Evolutionary conservation across 2,113 vertebrate genomes (phyloP), one percentile per base, ranked within the genome.

Genomic region (Mustela nigripes): DNA sequence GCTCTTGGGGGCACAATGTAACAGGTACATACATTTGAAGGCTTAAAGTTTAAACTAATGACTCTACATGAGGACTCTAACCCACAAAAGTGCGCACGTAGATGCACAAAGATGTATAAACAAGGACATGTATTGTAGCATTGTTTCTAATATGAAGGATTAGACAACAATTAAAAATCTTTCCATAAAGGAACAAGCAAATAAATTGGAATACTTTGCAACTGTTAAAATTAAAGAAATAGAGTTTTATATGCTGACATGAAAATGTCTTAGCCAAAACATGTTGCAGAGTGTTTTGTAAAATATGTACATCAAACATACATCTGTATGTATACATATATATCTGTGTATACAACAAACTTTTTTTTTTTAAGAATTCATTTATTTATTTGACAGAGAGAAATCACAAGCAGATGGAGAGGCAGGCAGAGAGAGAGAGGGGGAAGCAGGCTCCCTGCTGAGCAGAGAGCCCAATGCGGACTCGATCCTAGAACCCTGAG

Each of bases 11-110:
- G 12, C 88, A 90, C 28, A 88, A 73, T 69, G 92, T 87, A 90
- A 95, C 67, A 92, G 48, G 48, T 33, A 69, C 33, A 21, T 69
- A 76, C 28, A 26, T 33, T 62, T 65, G 60, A 92, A 92, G 60
- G 19, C 39, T 94, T 58, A 82, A 80, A 89, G 53, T 58, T 93
- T 91, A 97, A 96, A 48, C 45, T 78, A 95, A 3, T 91, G 36
- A 89, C 63, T 81, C 33, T 31, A 92, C 15, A 1, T 95, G 83
- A 89, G 31, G 22, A 91, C 33, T 88, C n/a, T 83, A 91, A 60
- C 36, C 31, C 53, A 82, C 39, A 73, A 36, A 87, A 81, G 53
- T 42, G 81, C 8, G 78, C 16, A 84, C 18, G 82, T 1, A 80
- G 86, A 60, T 31, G 22, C 48, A 85, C 58, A 86, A 86, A 93